These are phyloP conservation scores for Saguinus imperator DNA, from an alignment of 2,113 vertebrate species.

Conservation along the genomic window DNA sequence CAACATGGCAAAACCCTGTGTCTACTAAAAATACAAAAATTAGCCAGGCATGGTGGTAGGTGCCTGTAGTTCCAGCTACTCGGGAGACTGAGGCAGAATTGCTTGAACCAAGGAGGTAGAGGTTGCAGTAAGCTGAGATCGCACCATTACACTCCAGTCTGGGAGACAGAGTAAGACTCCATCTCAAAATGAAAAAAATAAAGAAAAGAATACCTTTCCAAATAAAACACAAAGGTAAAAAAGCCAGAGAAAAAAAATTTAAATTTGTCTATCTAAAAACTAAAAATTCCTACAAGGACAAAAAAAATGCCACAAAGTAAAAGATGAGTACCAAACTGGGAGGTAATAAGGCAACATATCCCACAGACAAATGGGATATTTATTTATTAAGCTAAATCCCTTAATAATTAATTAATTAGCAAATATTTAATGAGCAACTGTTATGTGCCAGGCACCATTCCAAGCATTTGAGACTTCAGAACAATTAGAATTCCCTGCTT, in stretches of 20 bases:
- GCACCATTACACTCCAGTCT: too few relatives aligned
- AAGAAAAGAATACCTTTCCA: neutral
- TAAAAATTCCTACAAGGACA: neutral
- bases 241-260: constrained; percentile 14
- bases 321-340: neutral
- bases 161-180: too few relatives aligned
- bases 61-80: too few relatives aligned
- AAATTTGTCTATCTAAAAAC: constrained; percentile 9
- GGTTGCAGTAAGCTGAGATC: too few relatives aligned
- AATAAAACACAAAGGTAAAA: neutral
- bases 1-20: too few relatives aligned
- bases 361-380: neutral
- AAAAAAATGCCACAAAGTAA: neutral
- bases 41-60: too few relatives aligned
- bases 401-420: constrained; percentile 29
- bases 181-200: too few relatives aligned
- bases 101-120: too few relatives aligned
- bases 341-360: neutral
- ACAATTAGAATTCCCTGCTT: neutral
- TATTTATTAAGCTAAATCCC: neutral
- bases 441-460: neutral
- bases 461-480: constrained; percentile 22
- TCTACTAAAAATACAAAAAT: too few relatives aligned
- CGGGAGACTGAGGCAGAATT: too few relatives aligned
- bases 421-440: constrained; percentile 35